phyloP scores from a whole-genome alignment of 2,888 invertebrate species.

The Cheilosia urbana region DNA sequence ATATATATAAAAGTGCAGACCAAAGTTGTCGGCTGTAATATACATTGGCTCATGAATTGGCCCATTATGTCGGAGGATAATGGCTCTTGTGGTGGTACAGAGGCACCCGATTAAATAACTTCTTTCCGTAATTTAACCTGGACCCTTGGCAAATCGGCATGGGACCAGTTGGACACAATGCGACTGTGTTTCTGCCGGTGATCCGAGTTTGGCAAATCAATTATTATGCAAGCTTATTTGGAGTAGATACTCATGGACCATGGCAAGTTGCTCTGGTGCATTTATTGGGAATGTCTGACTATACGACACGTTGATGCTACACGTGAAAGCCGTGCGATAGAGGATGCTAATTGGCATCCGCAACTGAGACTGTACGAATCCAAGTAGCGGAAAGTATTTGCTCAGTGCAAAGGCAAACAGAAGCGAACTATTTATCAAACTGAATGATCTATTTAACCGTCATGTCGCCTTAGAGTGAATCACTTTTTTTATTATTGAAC shows the following conservation, averaged over 20 bases:
- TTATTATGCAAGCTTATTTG: conserved; percentile 53
- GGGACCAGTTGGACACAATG: conserved; percentile 8
- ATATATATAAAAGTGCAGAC: conserved; percentile 11
- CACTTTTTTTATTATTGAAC: conserved; percentile 40
- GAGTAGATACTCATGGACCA: not conserved
- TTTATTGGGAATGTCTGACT: not conserved
- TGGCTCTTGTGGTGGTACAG: conserved; percentile 6
- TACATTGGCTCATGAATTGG: conserved; percentile 25
- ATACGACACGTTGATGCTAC: conserved; percentile 7
- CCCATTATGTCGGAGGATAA: conserved; percentile 26
- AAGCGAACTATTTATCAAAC: conserved; percentile 12
- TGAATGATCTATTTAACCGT: conserved; percentile 2
- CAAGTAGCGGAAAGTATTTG: not conserved
- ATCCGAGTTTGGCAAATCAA: conserved; percentile 65
- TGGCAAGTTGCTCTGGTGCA: not conserved
- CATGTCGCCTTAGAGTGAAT: conserved; percentile 1
- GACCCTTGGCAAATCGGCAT: conserved; percentile 32
- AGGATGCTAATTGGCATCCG: not conserved
- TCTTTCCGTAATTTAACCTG: conserved; percentile 36
- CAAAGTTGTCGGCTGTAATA: conserved; percentile 17
- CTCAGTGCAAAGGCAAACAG: not conserved
- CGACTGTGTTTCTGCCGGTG: conserved; percentile 37
- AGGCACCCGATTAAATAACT: conserved; percentile 18
- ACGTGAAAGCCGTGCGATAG: not conserved
- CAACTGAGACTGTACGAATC: not conserved